Base-by-base conservation (phyloP, 2,797 vertebrate genomes). In the Urocyon cinereoargenteus region DNA sequence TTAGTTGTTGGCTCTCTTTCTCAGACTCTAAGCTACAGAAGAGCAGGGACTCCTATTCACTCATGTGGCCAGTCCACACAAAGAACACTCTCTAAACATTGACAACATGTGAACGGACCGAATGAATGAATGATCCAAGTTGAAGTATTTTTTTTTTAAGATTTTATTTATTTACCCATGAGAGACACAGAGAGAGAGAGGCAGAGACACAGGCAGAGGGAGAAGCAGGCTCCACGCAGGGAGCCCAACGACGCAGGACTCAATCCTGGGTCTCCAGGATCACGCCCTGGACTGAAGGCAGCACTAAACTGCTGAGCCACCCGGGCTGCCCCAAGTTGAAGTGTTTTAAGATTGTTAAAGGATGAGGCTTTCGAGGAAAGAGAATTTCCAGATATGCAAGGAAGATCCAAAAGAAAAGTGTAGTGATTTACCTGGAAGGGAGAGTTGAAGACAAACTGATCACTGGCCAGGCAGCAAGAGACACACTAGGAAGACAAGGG, bases 171-270 rank as follows among this genome's bases (percentile, higher is more conserved):
- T 45, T 45, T 45, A 45, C 40, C 8, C 40, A 45, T 45, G 40
- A 45, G 6, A 45, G 6, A 45, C 40, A 45, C 6, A 45, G 40
- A 45, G 40, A 45, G 40, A 45, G 40, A 45, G 40, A 45, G 40
- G 40, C 40, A 45, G 40, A 45, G 40, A 45, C 40, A 45, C 40
- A 45, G 40, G 40, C 40, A 45, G 40, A 45, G 40, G 40, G 40
- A 45, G 40, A 45, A 45, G 40, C 40, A 45, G 40, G 40, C 40
- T 45, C 40, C 40, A 45, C 8, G 40, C 40, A 45, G 40, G 40
- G 0, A 0, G 40, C 40, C 7, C 40, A 45, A 45, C 0, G 40
- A 45, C 1, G 7, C 40, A 45, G 7, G 40, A 45, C 7, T 45
- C 40, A 45, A 45, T 45, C 40, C 40, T 45, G 40, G 40, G 7